These are phyloP conservation scores for Cryptoleucopteryx plumbea DNA, from an alignment of 2,113 vertebrate species.

Conservation along the genomic window DNA sequence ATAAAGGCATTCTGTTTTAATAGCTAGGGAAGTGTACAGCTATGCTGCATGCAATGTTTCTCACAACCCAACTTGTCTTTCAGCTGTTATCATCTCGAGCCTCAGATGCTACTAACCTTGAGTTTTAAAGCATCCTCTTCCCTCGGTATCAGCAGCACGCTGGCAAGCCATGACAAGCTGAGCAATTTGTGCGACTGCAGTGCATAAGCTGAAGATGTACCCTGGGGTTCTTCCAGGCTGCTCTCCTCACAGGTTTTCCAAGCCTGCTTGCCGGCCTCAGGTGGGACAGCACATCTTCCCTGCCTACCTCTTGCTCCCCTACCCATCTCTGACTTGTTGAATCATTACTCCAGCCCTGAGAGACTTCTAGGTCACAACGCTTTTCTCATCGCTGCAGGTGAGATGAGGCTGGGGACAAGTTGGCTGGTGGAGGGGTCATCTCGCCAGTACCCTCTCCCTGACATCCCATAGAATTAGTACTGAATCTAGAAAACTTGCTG, in stretches of 20 bases:
- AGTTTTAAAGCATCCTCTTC: background rate
- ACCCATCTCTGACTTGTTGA: background rate
- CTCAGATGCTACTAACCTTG: background rate
- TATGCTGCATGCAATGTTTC: background rate
- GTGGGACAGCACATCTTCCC: background rate
- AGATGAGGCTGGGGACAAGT: background rate
- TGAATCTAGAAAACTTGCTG: background rate
- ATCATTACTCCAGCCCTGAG: background rate
- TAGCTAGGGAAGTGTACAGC: background rate
- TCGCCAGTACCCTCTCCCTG: background rate
- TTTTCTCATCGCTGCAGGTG: background rate
- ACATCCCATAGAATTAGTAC: background rate
- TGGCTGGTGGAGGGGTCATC: background rate
- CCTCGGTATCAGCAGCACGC: background rate
- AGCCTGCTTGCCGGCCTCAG: background rate
- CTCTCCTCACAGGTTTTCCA: background rate
- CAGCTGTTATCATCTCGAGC: background rate
- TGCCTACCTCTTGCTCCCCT: background rate
- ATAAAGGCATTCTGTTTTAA: background rate
- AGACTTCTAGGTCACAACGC: background rate
- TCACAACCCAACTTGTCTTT: background rate
- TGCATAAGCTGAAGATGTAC: background rate
- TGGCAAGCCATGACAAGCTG: background rate
- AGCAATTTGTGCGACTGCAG: background rate
- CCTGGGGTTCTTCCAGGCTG: background rate